Conservation (phyloP, 2,888 invertebrate genomes). For the Schizaphis graminum region DNA sequence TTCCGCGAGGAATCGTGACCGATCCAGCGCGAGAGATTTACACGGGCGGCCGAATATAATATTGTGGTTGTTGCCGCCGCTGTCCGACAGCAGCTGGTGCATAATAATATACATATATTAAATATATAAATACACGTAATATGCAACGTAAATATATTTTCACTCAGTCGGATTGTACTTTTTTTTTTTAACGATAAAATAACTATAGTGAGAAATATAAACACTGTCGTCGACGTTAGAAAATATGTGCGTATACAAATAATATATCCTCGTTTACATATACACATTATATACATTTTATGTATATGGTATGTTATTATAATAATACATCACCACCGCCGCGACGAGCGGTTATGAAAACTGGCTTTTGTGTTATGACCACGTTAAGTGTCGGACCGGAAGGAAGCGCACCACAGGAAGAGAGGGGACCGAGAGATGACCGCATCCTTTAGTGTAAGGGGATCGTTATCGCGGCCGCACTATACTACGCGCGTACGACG, state of each 20-base stretch:
- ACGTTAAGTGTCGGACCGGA: conserved; percentile 65
- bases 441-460: conserved; percentile 52
- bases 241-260: background rate
- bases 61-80: background rate
- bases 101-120: background rate
- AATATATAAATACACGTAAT: background rate
- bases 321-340: background rate
- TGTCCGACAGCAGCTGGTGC: background rate
- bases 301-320: conserved; percentile 5
- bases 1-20: conserved; percentile 61
- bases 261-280: background rate
- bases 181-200: conserved; percentile 23
- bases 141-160: conserved; percentile 7
- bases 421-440: conserved; percentile 60
- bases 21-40: conserved; percentile 48
- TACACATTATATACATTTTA: background rate
- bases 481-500: background rate
- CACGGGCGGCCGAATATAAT: conserved; percentile 18
- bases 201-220: background rate
- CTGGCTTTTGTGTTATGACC: conserved; percentile 47
- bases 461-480: conserved; percentile 58
- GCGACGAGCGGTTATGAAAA: background rate
- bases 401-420: conserved; percentile 43
- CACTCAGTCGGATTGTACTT: background rate
- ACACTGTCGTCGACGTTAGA: background rate